Evolutionary conservation across 1,140 invertebrate species (phyloP), one percentile per base, ranked within the genome.

Genomic region (Sycophaga agraensis): DNA sequence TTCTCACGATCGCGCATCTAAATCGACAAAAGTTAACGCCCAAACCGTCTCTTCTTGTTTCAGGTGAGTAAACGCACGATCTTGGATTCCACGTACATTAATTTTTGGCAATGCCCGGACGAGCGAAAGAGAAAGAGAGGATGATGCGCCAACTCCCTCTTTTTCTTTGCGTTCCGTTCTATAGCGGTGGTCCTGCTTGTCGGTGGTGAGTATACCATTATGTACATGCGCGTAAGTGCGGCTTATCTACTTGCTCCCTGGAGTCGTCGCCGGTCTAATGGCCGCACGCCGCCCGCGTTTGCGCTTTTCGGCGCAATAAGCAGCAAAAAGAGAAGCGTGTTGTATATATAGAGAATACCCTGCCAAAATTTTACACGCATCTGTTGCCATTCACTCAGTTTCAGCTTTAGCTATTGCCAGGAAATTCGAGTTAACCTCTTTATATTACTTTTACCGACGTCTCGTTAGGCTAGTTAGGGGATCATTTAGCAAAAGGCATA

Each of bases 61-160:
- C 71, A 75, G 74, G 73, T 76, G 69, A 76, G 71, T 75, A 73
- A 37, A 69, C 53, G 59, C 43, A 61, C 37, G 42, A 50, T 56
- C 51, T 54, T 65, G 45, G 22, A 59, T 66, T 39, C 59, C 65
- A 66, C 66, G 51, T 59, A 66, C 66, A 53, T 68, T 70, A 71
- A 72, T 73, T 73, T 69, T 26, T 61, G 51, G 66, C 48, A 11
- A 26, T 5, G 24, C 46, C 34, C 59, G 49, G 56, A 58, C 57
- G n/a, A 19, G n/a, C 37, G 50, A 46, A 56, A 62, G 43, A 61
- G 65, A 59, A 60, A 7, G 46, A 48, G 24, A 24, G 21, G 37
- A 14, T 9, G 8, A 39, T 14, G 14, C 40, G 40, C 40, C 5
- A 3, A 21, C 16, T 21, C 19, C 14, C 40, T 43, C 40, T 43